Percentiles rank a stretch among this genome's conserved stretches.
These are phyloP conservation scores for Scaptomyza caliginosa DNA, from an alignment of 2,888 invertebrate species.

Conservation along the genomic window DNA sequence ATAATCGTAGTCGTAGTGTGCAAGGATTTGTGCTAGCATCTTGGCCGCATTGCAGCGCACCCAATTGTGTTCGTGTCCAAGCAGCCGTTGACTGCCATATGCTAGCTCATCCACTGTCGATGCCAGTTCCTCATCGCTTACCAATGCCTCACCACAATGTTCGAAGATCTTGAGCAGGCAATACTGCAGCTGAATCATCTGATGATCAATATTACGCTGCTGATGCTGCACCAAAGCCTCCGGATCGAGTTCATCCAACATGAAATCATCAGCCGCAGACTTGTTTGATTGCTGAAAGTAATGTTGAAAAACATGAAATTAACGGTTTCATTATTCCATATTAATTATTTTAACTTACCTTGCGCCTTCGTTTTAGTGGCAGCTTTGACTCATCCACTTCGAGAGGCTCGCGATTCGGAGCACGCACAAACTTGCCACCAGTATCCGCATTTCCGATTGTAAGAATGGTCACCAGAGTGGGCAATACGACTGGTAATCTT, in stretches of 20 bases:
- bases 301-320: too few species aligned
- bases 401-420: conserved; percentile 80
- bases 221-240: conserved; percentile 85
- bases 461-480: conserved; percentile 86
- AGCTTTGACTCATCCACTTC: conserved; percentile 2
- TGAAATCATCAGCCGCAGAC: conserved; percentile 20
- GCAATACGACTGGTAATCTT: conserved; percentile 86
- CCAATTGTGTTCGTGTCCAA: conserved; percentile 94
- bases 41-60: conserved; percentile 91
- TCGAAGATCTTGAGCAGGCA: conserved; percentile 88
- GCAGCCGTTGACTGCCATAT: conserved; percentile 88
- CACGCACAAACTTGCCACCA: conserved; percentile 87
- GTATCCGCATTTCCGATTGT: conserved; percentile 84
- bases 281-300: conserved; percentile 1
- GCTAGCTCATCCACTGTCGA: conserved; percentile 86
- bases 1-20: conserved; percentile 87
- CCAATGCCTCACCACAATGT: conserved; percentile 87
- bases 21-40: conserved; percentile 89
- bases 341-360: conserved; percentile 20
- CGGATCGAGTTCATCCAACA: conserved; percentile 40
- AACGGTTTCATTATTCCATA: neutral
- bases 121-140: conserved; percentile 73
- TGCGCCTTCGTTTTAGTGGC: conserved; percentile 31
- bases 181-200: conserved; percentile 90
- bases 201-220: conserved; percentile 89